Evolutionary conservation across 2,888 invertebrate genomes (phyloP).

Genomic region (Heliconius erato): DNA sequence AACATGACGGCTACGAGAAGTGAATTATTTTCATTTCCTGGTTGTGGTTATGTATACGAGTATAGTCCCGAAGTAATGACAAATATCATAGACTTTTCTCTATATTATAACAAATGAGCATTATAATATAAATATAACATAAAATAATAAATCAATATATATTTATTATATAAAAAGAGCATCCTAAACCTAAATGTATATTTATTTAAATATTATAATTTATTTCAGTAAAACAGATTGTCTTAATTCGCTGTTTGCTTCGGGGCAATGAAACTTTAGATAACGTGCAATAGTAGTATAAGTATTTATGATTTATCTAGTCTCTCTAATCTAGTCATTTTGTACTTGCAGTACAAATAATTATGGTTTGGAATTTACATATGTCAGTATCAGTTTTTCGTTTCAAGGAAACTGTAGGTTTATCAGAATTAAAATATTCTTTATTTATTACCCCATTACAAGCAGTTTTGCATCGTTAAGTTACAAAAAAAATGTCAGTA

Average conservation of each 20-base stretch:
- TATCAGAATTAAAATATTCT: not conserved
- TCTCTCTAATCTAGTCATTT: constrained; percentile 34
- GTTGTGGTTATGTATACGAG: not conserved
- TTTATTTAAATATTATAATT: not conserved
- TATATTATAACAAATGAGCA: not conserved
- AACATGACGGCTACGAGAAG: not conserved
- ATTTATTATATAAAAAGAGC: not conserved
- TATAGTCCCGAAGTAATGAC: not conserved
- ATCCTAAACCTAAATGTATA: not conserved
- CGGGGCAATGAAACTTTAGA: constrained; percentile 1
- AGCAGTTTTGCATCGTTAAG: not conserved
- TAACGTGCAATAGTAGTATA: constrained; percentile 41
- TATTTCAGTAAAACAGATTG: not conserved
- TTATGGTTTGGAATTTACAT: not conserved
- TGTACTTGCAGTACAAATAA: constrained; percentile 11
- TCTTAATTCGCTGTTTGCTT: not conserved
- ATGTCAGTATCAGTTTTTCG: not conserved
- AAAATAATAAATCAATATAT: not conserved
- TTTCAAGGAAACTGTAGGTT: not conserved
- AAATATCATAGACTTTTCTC: not conserved
- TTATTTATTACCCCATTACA: not conserved
- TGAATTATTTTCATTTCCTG: not conserved
- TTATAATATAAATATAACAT: not conserved
- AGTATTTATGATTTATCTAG: constrained; percentile 32
- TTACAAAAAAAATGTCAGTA: not conserved